A percentile compares a stretch with the other conserved stretches of the same genome.
Evolutionary conservation across 2,888 invertebrate species (phyloP).

Genomic region (Cephus pygmeus): DNA sequence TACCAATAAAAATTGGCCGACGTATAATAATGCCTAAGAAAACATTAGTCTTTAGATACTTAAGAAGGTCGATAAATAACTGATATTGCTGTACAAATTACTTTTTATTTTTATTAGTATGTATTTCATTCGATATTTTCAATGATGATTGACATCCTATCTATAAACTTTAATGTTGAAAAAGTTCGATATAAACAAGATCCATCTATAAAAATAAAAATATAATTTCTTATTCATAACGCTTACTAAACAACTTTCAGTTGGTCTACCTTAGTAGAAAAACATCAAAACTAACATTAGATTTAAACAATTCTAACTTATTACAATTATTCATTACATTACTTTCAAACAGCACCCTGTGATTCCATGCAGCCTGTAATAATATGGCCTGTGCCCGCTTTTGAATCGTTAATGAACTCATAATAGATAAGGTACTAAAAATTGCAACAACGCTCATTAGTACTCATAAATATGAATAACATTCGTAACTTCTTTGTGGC

Average conservation of each 20-base stretch:
- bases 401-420: neutral
- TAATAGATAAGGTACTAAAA: neutral
- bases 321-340: neutral
- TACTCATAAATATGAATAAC: neutral
- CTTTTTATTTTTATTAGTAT: neutral
- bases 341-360: neutral
- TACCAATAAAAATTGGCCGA: neutral
- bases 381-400: neutral
- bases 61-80: neutral
- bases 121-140: neutral
- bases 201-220: slow-evolving; percentile 32
- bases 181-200: slow-evolving; percentile 25
- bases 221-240: slow-evolving; percentile 15
- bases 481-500: neutral
- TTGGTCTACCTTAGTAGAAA: neutral
- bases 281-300: neutral
- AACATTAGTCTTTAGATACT: neutral
- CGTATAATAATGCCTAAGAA: neutral
- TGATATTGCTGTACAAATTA: neutral
- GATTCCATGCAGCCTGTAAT: neutral
- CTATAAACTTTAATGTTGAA: slow-evolving; percentile 14
- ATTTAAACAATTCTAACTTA: neutral
- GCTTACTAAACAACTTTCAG: neutral
- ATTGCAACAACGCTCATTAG: neutral
- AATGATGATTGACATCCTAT: neutral